These are phyloP conservation scores for Perca fluviatilis DNA, from an alignment of 2,113 vertebrate genomes.

Conservation along the genomic window DNA sequence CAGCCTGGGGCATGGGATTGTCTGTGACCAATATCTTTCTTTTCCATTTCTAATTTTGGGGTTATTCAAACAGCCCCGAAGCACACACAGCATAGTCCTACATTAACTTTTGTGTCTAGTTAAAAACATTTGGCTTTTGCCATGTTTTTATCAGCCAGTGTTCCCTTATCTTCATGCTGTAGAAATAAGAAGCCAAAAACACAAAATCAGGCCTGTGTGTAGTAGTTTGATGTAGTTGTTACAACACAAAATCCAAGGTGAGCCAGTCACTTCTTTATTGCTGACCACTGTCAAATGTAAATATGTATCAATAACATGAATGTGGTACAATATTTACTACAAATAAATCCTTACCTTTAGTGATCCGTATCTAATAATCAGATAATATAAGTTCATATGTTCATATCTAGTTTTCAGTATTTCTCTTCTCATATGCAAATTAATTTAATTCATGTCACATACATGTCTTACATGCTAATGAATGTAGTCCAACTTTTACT, in stretches of 20 bases:
- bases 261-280: not conserved
- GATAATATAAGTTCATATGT: not conserved
- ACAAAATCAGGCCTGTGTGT: not conserved
- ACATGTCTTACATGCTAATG: not conserved
- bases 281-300: not conserved
- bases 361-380: not conserved
- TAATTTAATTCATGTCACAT: not conserved
- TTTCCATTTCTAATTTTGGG: conserved; percentile 18
- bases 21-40: conserved; percentile 59
- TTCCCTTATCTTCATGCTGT: not conserved
- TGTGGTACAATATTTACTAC: not conserved
- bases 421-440: not conserved
- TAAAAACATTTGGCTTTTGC: conserved; percentile 13
- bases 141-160: not conserved
- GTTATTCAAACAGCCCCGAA: conserved; percentile 42
- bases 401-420: not conserved
- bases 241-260: not conserved
- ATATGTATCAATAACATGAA: not conserved
- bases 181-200: conserved; percentile 9
- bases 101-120: conserved; percentile 25
- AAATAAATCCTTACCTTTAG: not conserved
- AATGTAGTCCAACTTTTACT: not conserved
- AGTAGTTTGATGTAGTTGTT: not conserved
- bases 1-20: conserved; percentile 55
- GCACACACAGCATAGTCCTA: conserved; percentile 42